phyloP scores from a whole-genome alignment of 2,797 vertebrate genomes.

The Diplodus puntazzo region DNA sequence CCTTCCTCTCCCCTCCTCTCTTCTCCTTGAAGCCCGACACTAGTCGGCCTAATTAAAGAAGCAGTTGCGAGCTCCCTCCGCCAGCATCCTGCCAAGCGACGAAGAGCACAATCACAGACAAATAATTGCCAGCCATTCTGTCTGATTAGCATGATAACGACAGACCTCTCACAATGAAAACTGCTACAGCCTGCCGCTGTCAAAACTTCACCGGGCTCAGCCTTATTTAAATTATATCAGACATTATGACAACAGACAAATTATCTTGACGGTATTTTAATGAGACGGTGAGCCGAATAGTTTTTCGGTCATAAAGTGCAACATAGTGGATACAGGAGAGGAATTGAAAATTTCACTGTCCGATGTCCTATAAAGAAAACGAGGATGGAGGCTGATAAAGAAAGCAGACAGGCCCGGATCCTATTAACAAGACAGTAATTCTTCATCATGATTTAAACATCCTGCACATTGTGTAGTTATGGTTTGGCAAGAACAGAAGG shows the following conservation, averaged over 20 bases:
- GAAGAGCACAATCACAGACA: conserved; percentile 69
- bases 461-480: conserved; percentile 18
- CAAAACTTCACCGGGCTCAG: conserved; percentile 27
- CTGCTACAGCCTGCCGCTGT: conserved; percentile 15
- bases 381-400: conserved; percentile 52
- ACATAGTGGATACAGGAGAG: conserved; percentile 3
- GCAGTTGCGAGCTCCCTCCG: conserved; percentile 55
- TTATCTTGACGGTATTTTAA: conserved; percentile 50
- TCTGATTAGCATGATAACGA: conserved; percentile 77
- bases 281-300: conserved; percentile 28
- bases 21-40: conserved; percentile 49
- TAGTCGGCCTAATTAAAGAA: conserved; percentile 77
- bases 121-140: conserved; percentile 73
- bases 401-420: conserved; percentile 44
- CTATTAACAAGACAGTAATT: conserved; percentile 60
- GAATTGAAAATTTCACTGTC: conserved; percentile 25
- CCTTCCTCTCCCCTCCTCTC: conserved; percentile 12
- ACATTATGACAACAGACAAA: conserved; percentile 49
- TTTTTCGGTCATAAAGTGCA: conserved; percentile 42
- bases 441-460: conserved; percentile 61
- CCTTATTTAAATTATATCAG: conserved; percentile 42
- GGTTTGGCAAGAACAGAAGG: conserved; percentile 32
- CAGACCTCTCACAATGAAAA: conserved; percentile 43
- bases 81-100: conserved; percentile 62
- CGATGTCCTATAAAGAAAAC: conserved; percentile 38